Conservation (phyloP, 2,113 vertebrate genomes). For the Sylvietta virens region DNA sequence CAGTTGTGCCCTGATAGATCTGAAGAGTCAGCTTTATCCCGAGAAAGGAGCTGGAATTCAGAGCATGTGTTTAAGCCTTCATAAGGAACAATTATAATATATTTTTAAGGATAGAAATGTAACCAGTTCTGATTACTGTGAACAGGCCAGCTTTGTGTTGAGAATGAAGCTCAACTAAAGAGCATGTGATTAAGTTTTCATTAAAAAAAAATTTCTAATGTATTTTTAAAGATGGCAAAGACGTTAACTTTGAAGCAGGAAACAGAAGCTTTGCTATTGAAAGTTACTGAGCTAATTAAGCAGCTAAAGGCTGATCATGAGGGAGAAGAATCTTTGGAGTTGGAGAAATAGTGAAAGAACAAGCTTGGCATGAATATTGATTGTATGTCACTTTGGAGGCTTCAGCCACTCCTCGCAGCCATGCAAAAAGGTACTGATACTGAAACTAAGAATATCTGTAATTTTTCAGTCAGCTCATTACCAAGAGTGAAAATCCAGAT, state of each 20-base stretch:
- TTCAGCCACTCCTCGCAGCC: conserved; percentile 70
- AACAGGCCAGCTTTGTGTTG: background rate
- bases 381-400: conserved; percentile 75
- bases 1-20: background rate
- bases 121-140: background rate
- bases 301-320: conserved; percentile 79
- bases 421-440: conserved; percentile 75
- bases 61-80: background rate
- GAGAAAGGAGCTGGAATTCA: background rate
- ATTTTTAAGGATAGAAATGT: background rate
- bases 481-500: background rate
- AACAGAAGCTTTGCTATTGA: conserved; percentile 73
- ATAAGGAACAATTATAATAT: background rate
- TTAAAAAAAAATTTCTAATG: conserved; percentile 11
- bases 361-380: conserved; percentile 70
- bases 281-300: conserved; percentile 80
- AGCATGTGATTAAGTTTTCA: conserved; percentile 13
- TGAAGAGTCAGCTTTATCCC: background rate
- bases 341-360: conserved; percentile 69
- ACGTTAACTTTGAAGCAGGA: conserved; percentile 70
- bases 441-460: background rate
- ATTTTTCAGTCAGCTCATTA: background rate
- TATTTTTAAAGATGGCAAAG: conserved; percentile 56
- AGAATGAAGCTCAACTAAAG: background rate
- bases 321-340: conserved; percentile 75